phyloP scores from a whole-genome alignment of 2,888 invertebrate genomes.

The Dryobota labecula region DNA sequence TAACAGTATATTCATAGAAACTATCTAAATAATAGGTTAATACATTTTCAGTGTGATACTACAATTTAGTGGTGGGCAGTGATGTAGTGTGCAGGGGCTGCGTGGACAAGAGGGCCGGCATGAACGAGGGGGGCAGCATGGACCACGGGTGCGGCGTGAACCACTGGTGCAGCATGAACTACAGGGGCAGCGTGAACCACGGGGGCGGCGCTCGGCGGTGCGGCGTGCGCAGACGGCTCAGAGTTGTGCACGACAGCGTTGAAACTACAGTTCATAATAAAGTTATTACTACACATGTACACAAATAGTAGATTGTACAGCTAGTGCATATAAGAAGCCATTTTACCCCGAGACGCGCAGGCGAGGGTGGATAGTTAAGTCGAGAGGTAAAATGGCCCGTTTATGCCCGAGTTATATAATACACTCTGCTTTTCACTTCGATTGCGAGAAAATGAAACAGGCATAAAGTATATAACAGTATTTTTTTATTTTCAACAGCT shows the following conservation, averaged over 20 bases:
- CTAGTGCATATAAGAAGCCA: no score
- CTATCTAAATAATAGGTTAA: constrained; percentile 64
- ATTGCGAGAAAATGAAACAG: no score
- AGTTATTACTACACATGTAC: constrained; percentile 27
- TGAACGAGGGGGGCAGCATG: constrained; percentile 61
- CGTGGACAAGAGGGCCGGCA: constrained; percentile 60
- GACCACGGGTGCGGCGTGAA: constrained; percentile 54
- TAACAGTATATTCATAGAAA: constrained; percentile 74
- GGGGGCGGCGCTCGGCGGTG: constrained; percentile 70
- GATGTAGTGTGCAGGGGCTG: constrained; percentile 72
- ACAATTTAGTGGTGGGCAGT: constrained; percentile 77
- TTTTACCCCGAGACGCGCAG: no score
- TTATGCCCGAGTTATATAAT: no score
- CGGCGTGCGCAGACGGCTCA: constrained; percentile 78
- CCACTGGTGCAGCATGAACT: constrained; percentile 64
- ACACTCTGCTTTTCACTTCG: no score
- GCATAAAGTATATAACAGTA: no score
- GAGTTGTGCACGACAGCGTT: constrained; percentile 87
- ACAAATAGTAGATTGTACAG: no score
- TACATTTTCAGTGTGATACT: constrained; percentile 54
- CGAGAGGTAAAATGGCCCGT: no score
- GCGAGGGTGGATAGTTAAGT: no score
- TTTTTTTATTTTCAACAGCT: no score
- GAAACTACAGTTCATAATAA: constrained; percentile 77
- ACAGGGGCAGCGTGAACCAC: constrained; percentile 67